Evolutionary conservation across 2,797 vertebrate species (phyloP).

Genomic region (Anguilla megastoma): DNA sequence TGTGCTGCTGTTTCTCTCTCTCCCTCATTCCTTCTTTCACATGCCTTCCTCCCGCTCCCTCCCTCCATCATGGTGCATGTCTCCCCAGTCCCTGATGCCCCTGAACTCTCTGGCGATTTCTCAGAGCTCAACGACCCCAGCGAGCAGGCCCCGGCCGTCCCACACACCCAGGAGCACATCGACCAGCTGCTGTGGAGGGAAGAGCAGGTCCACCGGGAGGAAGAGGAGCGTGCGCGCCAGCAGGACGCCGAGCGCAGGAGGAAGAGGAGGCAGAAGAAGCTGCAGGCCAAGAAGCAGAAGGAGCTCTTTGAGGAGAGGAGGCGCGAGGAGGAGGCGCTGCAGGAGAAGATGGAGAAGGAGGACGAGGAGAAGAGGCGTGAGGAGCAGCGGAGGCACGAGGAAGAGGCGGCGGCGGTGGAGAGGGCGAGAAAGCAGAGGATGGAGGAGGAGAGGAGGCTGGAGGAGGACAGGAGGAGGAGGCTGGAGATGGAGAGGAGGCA

Average conservation of each 20-base stretch:
- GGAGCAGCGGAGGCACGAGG: slow-evolving; percentile 20
- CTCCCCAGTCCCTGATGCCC: slow-evolving; percentile 63
- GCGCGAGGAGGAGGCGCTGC: slow-evolving; percentile 25
- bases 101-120: slow-evolving; percentile 84
- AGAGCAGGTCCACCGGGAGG: slow-evolving; percentile 55
- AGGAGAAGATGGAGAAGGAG: slow-evolving; percentile 30
- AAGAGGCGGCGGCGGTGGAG: slow-evolving; percentile 45
- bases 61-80: neutral
- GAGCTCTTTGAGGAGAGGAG: slow-evolving; percentile 31
- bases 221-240: slow-evolving; percentile 54
- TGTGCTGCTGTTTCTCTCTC: slow-evolving; percentile 20
- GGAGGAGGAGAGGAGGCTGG: slow-evolving; percentile 53
- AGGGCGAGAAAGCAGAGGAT: slow-evolving; percentile 54
- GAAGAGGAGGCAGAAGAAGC: slow-evolving; percentile 56
- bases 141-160: slow-evolving; percentile 34
- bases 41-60: neutral
- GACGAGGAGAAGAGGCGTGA: slow-evolving; percentile 48
- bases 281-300: slow-evolving; percentile 58
- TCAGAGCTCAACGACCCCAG: slow-evolving; percentile 71
- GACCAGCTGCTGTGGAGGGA: slow-evolving; percentile 62
- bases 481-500: slow-evolving; percentile 1
- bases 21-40: neutral
- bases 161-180: slow-evolving; percentile 57
- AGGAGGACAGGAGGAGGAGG: slow-evolving; percentile 43
- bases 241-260: slow-evolving; percentile 46